These are phyloP conservation scores for Phyllotreta striolata DNA, from an alignment of 2,888 invertebrate species.

Conservation along the genomic window DNA sequence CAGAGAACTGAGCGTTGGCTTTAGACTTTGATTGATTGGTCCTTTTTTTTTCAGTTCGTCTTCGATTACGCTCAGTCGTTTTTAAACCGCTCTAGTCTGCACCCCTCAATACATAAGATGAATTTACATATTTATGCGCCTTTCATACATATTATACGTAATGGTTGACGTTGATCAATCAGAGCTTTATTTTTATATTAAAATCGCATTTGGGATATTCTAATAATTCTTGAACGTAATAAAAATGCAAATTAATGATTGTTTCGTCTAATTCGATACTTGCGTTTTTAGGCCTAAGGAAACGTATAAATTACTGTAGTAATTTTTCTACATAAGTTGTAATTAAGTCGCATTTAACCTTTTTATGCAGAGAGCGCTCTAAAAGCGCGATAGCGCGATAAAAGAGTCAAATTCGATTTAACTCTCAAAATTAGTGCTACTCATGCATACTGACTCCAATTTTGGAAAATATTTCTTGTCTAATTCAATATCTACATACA, in stretches of 20 bases:
- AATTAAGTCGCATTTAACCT: too few relatives aligned
- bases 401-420: too few relatives aligned
- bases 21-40: slow-evolving; percentile 41
- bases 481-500: too few relatives aligned
- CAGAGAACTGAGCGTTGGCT: slow-evolving; percentile 27
- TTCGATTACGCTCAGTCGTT: slow-evolving; percentile 43
- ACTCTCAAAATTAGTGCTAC: too few relatives aligned
- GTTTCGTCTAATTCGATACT: neutral
- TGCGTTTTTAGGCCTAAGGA: too few relatives aligned
- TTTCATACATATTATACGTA: slow-evolving; percentile 31
- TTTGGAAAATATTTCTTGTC: too few relatives aligned
- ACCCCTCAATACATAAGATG: slow-evolving; percentile 22
- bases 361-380: too few relatives aligned
- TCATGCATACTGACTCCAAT: too few relatives aligned
- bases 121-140: slow-evolving; percentile 43
- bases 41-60: slow-evolving; percentile 43
- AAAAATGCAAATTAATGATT: slow-evolving; percentile 15
- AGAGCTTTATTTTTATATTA: slow-evolving; percentile 24
- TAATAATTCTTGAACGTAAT: slow-evolving; percentile 10
- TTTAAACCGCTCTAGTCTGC: slow-evolving; percentile 26
- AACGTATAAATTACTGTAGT: too few relatives aligned
- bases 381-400: too few relatives aligned
- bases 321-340: too few relatives aligned
- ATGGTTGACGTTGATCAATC: slow-evolving; percentile 32
- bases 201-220: slow-evolving; percentile 17